Evolutionary conservation across 2,797 vertebrate species (phyloP).

Genomic region (Erethizon dorsatum): DNA sequence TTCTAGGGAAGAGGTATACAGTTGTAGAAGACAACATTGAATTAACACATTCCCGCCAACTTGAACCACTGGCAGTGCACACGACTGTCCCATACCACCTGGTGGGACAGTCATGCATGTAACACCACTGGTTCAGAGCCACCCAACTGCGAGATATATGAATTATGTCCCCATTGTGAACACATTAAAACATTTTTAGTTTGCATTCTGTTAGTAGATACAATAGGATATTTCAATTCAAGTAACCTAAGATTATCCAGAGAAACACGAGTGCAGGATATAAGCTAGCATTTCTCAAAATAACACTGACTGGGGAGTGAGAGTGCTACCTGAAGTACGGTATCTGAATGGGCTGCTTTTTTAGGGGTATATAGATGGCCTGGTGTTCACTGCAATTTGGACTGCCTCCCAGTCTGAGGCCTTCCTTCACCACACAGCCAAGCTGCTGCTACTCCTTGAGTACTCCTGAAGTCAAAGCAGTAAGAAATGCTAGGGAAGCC

Average conservation of each 20-base stretch:
- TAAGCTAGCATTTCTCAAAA: background rate
- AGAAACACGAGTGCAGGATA: background rate
- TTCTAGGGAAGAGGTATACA: constrained; percentile 36
- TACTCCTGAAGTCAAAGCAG: background rate
- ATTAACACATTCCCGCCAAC: background rate
- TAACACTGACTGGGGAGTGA: background rate
- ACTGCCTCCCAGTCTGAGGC: background rate
- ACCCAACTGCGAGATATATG: background rate
- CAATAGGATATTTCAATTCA: constrained; percentile 44
- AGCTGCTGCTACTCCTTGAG: background rate
- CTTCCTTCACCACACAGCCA: background rate
- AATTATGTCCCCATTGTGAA: background rate
- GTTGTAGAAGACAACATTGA: background rate
- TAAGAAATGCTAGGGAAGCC: background rate
- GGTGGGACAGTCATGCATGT: background rate
- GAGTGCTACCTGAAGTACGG: background rate
- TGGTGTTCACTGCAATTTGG: background rate
- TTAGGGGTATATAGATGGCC: background rate
- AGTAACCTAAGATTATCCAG: constrained; percentile 66
- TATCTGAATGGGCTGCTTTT: background rate
- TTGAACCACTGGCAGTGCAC: background rate
- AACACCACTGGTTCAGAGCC: background rate
- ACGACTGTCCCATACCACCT: too few species aligned
- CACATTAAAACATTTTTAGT: constrained; percentile 46
- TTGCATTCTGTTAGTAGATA: constrained; percentile 23